Conservation (phyloP, 1,140 invertebrate genomes). For the Drosophila gunungcola region DNA sequence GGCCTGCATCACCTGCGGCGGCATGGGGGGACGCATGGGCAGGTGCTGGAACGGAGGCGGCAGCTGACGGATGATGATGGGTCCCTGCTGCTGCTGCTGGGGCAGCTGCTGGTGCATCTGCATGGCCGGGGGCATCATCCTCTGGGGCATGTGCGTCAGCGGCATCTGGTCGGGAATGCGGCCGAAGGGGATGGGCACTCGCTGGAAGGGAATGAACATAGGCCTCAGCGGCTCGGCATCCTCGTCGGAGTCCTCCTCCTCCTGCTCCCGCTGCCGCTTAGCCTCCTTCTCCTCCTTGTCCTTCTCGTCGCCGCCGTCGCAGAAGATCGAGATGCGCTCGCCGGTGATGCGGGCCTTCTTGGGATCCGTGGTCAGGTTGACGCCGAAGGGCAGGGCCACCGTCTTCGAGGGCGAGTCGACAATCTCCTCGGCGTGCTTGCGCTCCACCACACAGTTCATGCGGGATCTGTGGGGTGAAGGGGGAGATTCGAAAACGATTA, state of each 20-base stretch:
- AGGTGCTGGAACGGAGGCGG: slow-evolving; percentile 83
- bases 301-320: slow-evolving; percentile 89
- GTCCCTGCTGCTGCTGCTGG: slow-evolving; percentile 66
- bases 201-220: slow-evolving; percentile 84
- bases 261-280: slow-evolving; percentile 64
- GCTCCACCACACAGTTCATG: slow-evolving; percentile 95
- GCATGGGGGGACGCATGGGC: slow-evolving; percentile 84
- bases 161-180: slow-evolving; percentile 82
- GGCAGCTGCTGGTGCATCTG: slow-evolving; percentile 68
- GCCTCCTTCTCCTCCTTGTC: slow-evolving; percentile 56
- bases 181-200: slow-evolving; percentile 81
- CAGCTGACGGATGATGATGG: slow-evolving; percentile 68
- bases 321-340: slow-evolving; percentile 94
- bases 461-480: slow-evolving; percentile 85
- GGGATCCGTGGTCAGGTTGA: slow-evolving; percentile 90
- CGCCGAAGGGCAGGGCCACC: slow-evolving; percentile 88
- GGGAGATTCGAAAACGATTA: neutral
- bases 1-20: slow-evolving; percentile 84
- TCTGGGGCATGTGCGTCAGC: slow-evolving; percentile 83
- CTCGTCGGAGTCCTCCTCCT: slow-evolving; percentile 75
- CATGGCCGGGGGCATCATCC: slow-evolving; percentile 81
- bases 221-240: slow-evolving; percentile 76
- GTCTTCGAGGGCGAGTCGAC: slow-evolving; percentile 90
- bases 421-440: slow-evolving; percentile 92
- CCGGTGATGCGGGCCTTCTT: slow-evolving; percentile 90